Percentiles rank a stretch among this genome's conserved stretches.
phyloP scores from a whole-genome alignment of 2,113 vertebrate species.

The Chionis minor region DNA sequence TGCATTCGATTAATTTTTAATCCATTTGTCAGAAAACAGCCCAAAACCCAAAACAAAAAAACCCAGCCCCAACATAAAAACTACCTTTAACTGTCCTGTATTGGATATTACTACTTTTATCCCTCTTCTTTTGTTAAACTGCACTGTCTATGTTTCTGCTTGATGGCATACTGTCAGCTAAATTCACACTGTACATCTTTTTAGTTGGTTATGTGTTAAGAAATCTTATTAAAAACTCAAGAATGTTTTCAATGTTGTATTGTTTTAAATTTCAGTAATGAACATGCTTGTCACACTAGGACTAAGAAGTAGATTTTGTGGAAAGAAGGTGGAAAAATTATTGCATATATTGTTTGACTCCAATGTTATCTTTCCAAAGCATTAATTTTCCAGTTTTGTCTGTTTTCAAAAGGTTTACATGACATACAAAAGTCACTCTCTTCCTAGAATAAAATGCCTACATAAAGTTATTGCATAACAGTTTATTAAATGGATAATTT shows the following conservation, averaged over 20 bases:
- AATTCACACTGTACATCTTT: neutral
- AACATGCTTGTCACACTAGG: neutral
- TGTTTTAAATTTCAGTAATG: neutral
- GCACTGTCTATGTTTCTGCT: neutral
- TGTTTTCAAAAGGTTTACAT: neutral
- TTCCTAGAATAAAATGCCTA: neutral
- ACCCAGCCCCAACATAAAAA: neutral
- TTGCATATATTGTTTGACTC: neutral
- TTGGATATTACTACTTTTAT: neutral
- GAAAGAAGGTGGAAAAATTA: neutral
- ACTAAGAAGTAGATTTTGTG: neutral
- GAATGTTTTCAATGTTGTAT: neutral
- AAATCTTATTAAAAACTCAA: neutral
- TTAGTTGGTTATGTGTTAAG: neutral
- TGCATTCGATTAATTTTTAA: constrained; percentile 1
- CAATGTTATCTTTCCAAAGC: neutral
- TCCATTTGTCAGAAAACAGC: neutral
- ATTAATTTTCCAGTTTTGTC: neutral
- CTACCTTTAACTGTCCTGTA: neutral
- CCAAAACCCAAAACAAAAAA: neutral
- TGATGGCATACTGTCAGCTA: neutral
- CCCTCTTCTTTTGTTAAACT: neutral
- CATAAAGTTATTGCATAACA: neutral
- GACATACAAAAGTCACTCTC: neutral
- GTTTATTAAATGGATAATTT: neutral